Evolutionary conservation across 1,140 invertebrate species (phyloP), one percentile per base, ranked within the genome.

Genomic region (Dendrolimus punctatus): DNA sequence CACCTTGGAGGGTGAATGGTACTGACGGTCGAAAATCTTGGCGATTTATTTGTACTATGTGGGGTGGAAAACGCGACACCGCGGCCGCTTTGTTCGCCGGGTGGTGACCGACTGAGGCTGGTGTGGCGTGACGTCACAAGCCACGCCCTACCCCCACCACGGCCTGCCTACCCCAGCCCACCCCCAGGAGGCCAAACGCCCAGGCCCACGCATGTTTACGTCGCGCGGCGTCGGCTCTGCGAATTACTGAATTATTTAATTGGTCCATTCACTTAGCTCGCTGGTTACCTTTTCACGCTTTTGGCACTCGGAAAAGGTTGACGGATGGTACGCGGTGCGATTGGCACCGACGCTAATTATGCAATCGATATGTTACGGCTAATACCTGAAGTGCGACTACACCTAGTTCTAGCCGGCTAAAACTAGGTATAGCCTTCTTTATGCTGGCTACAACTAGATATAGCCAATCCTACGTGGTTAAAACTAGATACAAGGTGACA

Each of bases 11-110:
- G 84, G 86, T 74, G 86, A 87, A 75, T 87, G 86, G 66, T 88
- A 88, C 82, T 88, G 86, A 57, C 84, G 79, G 86, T 88, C 84
- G 83, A 87, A 88, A 87, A 87, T 88, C 68, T 88, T 86, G 86
- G 77, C 80, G 73, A 71, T 68, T 85, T 82, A 78, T 55, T 78
- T 76, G 76, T 79, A 79, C 73, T 78, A 73, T 54, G 67, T 72
- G 69, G 67, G 64, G 60, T 57, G 74, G 70, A 70, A 69, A 66
- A 74, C 74, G 71, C 75, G 76, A 66, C 72, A 69, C 73, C 73
- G 69, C 77, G 77, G 70, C 79, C 79, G 79, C 64, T 71, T 54
- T 56, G 55, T 62, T 53, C 80, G 77, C 73, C 77, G 76, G 80
- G 69, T 74, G 68, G 61, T 78, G 75, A 73, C 77, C 78, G 80